Percentiles rank a stretch among this genome's conserved stretches.
Evolutionary conservation across 1,140 invertebrate species (phyloP).

Genomic region (Ceratoteleas bidentatus): DNA sequence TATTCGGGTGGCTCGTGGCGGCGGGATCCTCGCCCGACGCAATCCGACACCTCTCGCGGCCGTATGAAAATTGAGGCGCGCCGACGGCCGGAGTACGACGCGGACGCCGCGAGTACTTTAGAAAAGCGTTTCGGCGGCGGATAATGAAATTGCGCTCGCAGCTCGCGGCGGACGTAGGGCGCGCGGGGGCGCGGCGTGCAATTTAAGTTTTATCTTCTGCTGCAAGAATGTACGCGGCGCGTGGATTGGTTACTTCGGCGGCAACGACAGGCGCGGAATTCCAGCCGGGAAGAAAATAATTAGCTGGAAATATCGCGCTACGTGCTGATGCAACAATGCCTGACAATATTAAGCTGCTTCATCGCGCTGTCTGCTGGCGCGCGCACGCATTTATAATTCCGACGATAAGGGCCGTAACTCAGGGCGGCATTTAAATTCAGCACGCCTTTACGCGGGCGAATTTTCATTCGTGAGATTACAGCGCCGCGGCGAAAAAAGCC

Average conservation of each 20-base stretch:
- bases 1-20: slow-evolving; percentile 24
- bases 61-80: slow-evolving; percentile 55
- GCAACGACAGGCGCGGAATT: slow-evolving; percentile 60
- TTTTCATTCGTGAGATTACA: slow-evolving; percentile 26
- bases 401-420: slow-evolving; percentile 32
- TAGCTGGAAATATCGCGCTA: slow-evolving; percentile 56
- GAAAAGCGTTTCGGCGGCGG: slow-evolving; percentile 59
- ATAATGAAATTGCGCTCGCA: slow-evolving; percentile 59
- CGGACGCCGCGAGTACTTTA: slow-evolving; percentile 52
- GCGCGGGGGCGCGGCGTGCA: slow-evolving; percentile 55
- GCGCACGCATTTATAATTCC: slow-evolving; percentile 35
- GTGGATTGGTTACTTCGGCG: slow-evolving; percentile 63
- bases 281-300: slow-evolving; percentile 63
- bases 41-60: slow-evolving; percentile 39
- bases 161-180: slow-evolving; percentile 47
- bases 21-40: slow-evolving; percentile 26
- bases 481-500: not conserved
- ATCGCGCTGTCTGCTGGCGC: slow-evolving; percentile 34
- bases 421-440: slow-evolving; percentile 25
- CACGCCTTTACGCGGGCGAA: slow-evolving; percentile 3
- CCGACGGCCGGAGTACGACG: slow-evolving; percentile 30
- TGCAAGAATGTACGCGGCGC: slow-evolving; percentile 59
- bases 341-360: slow-evolving; percentile 51
- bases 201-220: slow-evolving; percentile 65
- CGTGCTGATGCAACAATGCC: slow-evolving; percentile 54